These are phyloP conservation scores for Rhinophrynus dorsalis DNA, from an alignment of 2,797 vertebrate genomes.

Conservation along the genomic window DNA sequence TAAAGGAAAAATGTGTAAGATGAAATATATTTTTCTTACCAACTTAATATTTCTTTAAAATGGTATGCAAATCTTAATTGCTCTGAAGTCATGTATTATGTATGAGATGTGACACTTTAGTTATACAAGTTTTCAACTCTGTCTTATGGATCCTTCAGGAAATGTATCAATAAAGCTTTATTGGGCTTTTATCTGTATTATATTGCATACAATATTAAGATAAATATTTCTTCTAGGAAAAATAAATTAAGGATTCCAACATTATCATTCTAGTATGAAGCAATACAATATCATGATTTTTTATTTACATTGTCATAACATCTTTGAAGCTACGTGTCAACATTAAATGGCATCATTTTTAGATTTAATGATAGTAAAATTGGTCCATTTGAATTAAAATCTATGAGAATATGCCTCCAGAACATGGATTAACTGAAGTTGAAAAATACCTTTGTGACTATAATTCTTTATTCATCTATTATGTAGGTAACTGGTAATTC, in stretches of 20 bases:
- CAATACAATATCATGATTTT: background rate
- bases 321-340: background rate
- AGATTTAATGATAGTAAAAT: background rate
- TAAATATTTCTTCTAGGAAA: background rate
- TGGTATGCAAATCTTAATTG: no score
- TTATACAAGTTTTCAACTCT: no score
- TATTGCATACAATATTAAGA: conserved; percentile 2
- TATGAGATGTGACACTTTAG: no score
- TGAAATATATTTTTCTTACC: no score
- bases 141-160: no score
- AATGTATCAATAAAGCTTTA: no score
- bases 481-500: no score
- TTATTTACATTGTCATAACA: background rate
- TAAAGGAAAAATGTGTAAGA: no score
- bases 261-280: background rate
- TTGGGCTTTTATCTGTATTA: background rate
- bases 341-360: background rate
- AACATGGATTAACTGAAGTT: background rate
- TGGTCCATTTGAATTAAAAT: background rate
- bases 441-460: background rate
- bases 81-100: no score
- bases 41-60: no score
- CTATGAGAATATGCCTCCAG: background rate
- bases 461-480: no score
- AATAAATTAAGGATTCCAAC: background rate